These are phyloP conservation scores for Onthophagus taurus DNA, from an alignment of 1,140 invertebrate species.

Conservation along the genomic window DNA sequence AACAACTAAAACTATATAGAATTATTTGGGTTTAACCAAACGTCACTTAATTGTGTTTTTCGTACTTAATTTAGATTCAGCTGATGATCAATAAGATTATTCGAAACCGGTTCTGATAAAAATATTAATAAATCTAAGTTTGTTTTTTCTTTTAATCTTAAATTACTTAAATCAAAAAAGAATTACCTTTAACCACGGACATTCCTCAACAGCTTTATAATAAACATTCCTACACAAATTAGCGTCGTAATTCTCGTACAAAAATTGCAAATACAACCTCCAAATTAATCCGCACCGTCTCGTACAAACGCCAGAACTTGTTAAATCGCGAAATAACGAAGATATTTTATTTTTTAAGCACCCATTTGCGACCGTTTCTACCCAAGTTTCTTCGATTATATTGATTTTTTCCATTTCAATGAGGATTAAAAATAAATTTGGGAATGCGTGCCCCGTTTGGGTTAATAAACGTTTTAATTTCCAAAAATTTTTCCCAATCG, in stretches of 20 bases:
- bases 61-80: too few relatives aligned
- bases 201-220: constrained; percentile 48
- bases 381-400: constrained; percentile 22
- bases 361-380: constrained; percentile 30
- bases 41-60: too few relatives aligned
- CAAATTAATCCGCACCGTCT: constrained; percentile 46
- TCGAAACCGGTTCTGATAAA: too few relatives aligned
- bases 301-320: constrained; percentile 33
- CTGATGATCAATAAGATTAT: too few relatives aligned
- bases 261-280: constrained; percentile 47
- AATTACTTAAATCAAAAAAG: constrained; percentile 2
- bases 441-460: constrained; percentile 28
- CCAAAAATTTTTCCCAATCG: constrained; percentile 33
- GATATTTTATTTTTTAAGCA: constrained; percentile 31
- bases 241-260: constrained; percentile 30
- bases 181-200: constrained; percentile 57
- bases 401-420: constrained; percentile 29
- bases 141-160: too few relatives aligned
- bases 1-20: too few relatives aligned
- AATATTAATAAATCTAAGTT: too few relatives aligned
- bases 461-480: constrained; percentile 31
- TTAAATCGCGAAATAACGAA: constrained; percentile 32
- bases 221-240: constrained; percentile 38
- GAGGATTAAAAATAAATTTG: constrained; percentile 33
- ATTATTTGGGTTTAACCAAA: too few relatives aligned